Conservation (phyloP, 2,888 invertebrate species). For the Melitaea athalia region DNA sequence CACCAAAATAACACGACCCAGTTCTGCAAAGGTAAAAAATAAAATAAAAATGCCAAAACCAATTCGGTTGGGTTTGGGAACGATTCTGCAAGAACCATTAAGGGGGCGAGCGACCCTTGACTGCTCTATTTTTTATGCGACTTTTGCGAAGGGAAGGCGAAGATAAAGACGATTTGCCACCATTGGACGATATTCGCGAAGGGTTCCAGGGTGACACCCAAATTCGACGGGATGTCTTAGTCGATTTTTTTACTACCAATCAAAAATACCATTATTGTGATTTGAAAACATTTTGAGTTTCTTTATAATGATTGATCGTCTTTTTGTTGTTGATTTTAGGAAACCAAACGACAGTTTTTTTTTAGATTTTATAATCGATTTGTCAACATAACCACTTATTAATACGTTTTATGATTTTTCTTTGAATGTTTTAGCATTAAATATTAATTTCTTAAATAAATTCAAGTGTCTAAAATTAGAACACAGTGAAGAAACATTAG, state of each 20-base stretch:
- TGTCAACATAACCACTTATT: slow-evolving; percentile 25
- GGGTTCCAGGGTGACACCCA: slow-evolving; percentile 68
- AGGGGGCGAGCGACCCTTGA: slow-evolving; percentile 49
- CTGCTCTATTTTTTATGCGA: slow-evolving; percentile 64
- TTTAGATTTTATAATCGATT: slow-evolving; percentile 33
- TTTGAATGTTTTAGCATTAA: too few relatives aligned
- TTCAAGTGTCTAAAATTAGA: too few relatives aligned
- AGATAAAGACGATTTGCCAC: slow-evolving; percentile 62
- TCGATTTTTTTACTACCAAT: slow-evolving; percentile 33
- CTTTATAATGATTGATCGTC: slow-evolving; percentile 6
- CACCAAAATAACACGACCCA: slow-evolving; percentile 25
- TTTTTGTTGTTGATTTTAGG: slow-evolving; percentile 6
- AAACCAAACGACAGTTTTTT: slow-evolving; percentile 37
- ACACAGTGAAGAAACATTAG: too few relatives aligned
- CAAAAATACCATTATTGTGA: background rate
- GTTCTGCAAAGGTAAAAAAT: slow-evolving; percentile 26
- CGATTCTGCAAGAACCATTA: slow-evolving; percentile 49
- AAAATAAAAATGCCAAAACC: slow-evolving; percentile 42
- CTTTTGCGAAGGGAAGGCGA: slow-evolving; percentile 47
- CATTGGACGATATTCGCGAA: slow-evolving; percentile 61
- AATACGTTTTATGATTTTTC: too few relatives aligned
- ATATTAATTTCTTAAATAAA: too few relatives aligned
- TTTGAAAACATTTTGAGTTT: slow-evolving; percentile 11
- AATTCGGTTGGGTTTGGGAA: slow-evolving; percentile 46
- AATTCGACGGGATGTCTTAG: slow-evolving; percentile 54